Evolutionary conservation across 2,797 vertebrate species (phyloP).

Genomic region (Sebastolobus alascanus): DNA sequence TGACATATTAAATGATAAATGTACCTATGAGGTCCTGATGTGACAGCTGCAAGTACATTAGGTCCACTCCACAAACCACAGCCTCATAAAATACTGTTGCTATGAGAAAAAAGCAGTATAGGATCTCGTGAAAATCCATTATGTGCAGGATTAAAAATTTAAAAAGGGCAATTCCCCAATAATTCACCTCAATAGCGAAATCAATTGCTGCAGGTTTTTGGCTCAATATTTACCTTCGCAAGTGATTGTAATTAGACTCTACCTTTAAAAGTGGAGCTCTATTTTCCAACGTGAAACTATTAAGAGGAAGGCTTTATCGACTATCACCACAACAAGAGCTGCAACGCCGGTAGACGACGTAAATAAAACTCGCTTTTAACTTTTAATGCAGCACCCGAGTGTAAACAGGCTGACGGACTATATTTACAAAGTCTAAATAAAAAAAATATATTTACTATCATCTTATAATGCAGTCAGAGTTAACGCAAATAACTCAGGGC

Average conservation of each 20-base stretch:
- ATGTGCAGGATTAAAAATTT: constrained; percentile 36
- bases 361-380: constrained; percentile 20
- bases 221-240: constrained; percentile 23
- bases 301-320: constrained; percentile 26
- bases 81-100: constrained; percentile 16
- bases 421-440: not conserved
- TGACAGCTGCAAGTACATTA: constrained; percentile 13
- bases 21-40: not conserved
- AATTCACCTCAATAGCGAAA: constrained; percentile 28
- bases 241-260: constrained; percentile 15
- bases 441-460: not conserved
- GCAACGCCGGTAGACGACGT: not conserved
- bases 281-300: constrained; percentile 37
- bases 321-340: constrained; percentile 25
- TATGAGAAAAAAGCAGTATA: constrained; percentile 6
- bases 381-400: constrained; percentile 8
- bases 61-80: constrained; percentile 15
- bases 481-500: constrained; percentile 1
- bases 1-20: not conserved
- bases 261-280: constrained; percentile 17
- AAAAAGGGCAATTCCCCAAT: constrained; percentile 39
- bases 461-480: not conserved
- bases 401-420: constrained; percentile 15
- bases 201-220: constrained; percentile 36
- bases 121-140: constrained; percentile 42